Evolutionary conservation across 2,113 vertebrate species (phyloP).

Genomic region (Sphaerodactylus townsendi): DNA sequence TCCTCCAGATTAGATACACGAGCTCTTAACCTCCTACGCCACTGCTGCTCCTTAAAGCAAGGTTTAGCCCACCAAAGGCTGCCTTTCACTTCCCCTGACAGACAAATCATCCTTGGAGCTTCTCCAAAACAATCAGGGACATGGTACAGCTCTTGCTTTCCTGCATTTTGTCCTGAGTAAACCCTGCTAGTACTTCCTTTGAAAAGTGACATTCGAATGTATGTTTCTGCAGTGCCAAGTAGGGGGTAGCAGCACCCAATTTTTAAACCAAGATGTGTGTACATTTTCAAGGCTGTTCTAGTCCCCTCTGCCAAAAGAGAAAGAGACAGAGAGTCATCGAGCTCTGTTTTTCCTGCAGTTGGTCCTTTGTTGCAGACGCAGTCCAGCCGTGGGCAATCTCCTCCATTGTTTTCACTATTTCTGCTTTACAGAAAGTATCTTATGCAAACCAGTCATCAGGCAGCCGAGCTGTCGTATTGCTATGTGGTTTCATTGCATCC

Average conservation of each 20-base stretch:
- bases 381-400: conserved; percentile 50
- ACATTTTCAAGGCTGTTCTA: conserved; percentile 19
- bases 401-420: conserved; percentile 36
- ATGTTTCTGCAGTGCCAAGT: background rate
- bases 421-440: background rate
- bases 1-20: too few relatives aligned
- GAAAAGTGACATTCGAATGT: background rate
- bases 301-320: conserved; percentile 26
- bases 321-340: background rate
- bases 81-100: too few relatives aligned
- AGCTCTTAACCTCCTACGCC: too few relatives aligned
- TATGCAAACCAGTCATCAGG: background rate
- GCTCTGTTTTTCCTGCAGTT: conserved; percentile 24
- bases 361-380: conserved; percentile 54
- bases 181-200: background rate
- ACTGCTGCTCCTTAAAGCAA: too few relatives aligned
- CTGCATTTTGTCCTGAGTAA: background rate
- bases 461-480: fast-evolving
- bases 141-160: too few relatives aligned
- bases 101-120: too few relatives aligned
- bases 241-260: background rate
- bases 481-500: background rate
- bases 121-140: too few relatives aligned
- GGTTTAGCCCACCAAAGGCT: too few relatives aligned
- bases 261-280: conserved; percentile 29